Base-by-base conservation (phyloP, 2,797 vertebrate species). In the Tadarida brasiliensis region DNA sequence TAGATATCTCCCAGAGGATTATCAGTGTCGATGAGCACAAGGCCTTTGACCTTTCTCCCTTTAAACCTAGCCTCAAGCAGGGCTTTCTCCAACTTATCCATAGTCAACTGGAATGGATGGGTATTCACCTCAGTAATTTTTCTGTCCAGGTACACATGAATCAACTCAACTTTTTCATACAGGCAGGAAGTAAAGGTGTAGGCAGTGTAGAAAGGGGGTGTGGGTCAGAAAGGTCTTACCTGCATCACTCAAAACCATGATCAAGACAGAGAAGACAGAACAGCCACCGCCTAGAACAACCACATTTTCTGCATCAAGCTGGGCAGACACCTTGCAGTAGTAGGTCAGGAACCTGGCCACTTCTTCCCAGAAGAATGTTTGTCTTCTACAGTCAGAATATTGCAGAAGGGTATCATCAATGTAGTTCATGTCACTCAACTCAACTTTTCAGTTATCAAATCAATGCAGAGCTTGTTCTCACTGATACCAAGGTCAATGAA, bases 401-500 rank as follows among this genome's bases (percentile, higher is more conserved):
- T 99, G 99, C 96, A 99, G 97, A 90, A 99, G 71, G 0, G 96
- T 83, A 0, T 99, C 98, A 20, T 99, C 99, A 3, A 98, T 80
- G 49, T 98, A 56, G 3, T 99, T 98, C 99, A 99, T 99, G 97
- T 99, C 99, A 0, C 98, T 95, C 97, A 98, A 28, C 97, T 99
- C 98, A 99, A 96, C 98, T 99, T 98, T 90, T 99, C 98, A n/a
- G 98, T 98, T 87, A 99, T 98, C 94, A 99, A 98, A 97, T 99
- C 99, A 94, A 98, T 98, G 97, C 99, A 99, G 19, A 99, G 98
- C 65, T 67, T 33, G 65, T 67, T 33, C n/a, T 9, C 30, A n/a
- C 63, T n/a, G 7, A 67, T 20, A 33, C 99, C 99, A 95, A 99
- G 98, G 98, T 99, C 99, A 98, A 99, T 98, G 92, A 99, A 98